Evolutionary conservation across 2,113 vertebrate genomes (phyloP), one percentile per base, ranked within the genome.

Genomic region (Gnathonemus echidnorhynchus): DNA sequence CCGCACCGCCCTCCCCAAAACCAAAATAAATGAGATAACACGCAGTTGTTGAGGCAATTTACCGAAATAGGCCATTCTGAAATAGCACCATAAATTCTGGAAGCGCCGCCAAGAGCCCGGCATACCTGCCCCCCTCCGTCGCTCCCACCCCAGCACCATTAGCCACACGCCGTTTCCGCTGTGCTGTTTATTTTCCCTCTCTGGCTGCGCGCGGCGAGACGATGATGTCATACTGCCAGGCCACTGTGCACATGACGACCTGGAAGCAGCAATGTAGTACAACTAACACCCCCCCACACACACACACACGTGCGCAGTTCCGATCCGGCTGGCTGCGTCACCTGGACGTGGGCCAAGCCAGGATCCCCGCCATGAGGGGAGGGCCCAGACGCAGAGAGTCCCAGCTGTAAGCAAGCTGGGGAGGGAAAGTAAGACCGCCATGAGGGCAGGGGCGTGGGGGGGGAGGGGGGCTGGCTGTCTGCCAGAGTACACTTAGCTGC

Each of bases 341-440:
- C 74, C 89, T 95, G 95, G 95, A 93, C 74, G 86, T 1, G 46
- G 87, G 95, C 93, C 95, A 95, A 93, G 85, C 91, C 90, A 91
- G 91, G 93, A 92, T 50, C 70, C 88, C 17, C 21, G 88, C 91
- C 46, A 90, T 7, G 80, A 46, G 31, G 42, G 80, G 21, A 3
- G 91, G 88, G 4, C 46, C 27, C 0, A 89, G 92, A 91, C 89
- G 80, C 42, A 74, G 87, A 92, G 91, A 90, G 86, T 90, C 89
- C 77, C 89, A 89, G 84, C 70, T 0, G 35, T 89, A 52, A 50
- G 46, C 46, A 90, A 85, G 91, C 91, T 66, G 90, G 90, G 24
- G 49, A 92, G 90, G 85, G 90, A 92, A 88, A 90, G 87, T 74
- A 88, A 92, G 89, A 92, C 90, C 85, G 90, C 48, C 88, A 48